These are phyloP conservation scores for Todiramphus saurophagus DNA, from an alignment of 2,113 vertebrate species.

Conservation along the genomic window DNA sequence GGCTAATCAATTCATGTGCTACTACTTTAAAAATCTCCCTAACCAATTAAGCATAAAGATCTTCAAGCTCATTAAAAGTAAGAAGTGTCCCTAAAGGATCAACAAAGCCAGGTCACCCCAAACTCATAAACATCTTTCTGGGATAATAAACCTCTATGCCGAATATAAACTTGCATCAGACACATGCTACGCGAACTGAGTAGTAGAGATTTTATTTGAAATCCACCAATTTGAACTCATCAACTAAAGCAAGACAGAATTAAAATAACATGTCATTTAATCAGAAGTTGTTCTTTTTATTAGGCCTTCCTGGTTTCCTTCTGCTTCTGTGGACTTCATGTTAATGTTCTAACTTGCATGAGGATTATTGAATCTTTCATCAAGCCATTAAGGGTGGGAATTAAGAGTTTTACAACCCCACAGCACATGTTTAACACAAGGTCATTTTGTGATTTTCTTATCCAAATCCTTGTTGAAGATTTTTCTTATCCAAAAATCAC, in stretches of 20 bases:
- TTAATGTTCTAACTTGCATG: constrained; percentile 9
- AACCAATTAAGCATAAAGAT: constrained; percentile 12
- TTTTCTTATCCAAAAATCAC: not conserved
- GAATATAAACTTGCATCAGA: not conserved
- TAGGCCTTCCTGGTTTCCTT: not conserved
- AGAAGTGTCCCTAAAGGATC: not conserved
- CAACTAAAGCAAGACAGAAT: constrained; percentile 24
- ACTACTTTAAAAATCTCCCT: not conserved
- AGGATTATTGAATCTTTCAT: constrained; percentile 31
- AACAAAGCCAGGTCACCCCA: constrained; percentile 6
- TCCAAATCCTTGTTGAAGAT: no score
- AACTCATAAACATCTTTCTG: constrained; percentile 4
- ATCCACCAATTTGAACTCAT: not conserved
- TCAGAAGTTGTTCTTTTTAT: constrained; percentile 30
- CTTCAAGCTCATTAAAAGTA: constrained; percentile 28
- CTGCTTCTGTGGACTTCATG: not conserved
- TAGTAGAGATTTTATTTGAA: not conserved
- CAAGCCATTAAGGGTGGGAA: constrained; percentile 23
- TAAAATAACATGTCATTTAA: constrained; percentile 19
- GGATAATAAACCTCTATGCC: not conserved
- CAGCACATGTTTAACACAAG: not conserved
- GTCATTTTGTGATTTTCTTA: no score
- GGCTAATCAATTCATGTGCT: not conserved
- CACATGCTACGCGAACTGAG: not conserved
- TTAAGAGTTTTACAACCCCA: constrained; percentile 41